Conservation (phyloP, 2,888 invertebrate genomes). For the Drosophila demipolita region DNA sequence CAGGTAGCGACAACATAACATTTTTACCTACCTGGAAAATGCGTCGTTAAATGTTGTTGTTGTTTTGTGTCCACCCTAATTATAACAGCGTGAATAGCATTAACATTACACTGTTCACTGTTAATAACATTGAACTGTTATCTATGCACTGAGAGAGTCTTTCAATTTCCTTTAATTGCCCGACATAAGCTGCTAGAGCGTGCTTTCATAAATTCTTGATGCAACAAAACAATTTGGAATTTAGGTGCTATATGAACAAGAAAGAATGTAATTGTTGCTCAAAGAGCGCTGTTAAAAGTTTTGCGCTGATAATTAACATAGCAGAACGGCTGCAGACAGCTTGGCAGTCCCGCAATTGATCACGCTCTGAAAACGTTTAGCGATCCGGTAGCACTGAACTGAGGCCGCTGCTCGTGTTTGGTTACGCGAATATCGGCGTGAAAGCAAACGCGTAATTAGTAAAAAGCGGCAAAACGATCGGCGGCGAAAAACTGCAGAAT, state of each 20-base stretch:
- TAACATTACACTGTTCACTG: constrained; percentile 19
- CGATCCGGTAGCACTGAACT: constrained; percentile 58
- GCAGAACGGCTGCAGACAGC: constrained; percentile 10
- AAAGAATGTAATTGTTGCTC: constrained; percentile 9
- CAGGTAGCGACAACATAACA: constrained; percentile 54
- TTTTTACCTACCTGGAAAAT: constrained; percentile 66
- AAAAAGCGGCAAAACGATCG: constrained; percentile 55
- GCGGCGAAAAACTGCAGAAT: constrained; percentile 43
- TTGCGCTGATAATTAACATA: constrained; percentile 31
- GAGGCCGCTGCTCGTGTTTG: constrained; percentile 47
- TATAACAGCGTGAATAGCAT: constrained; percentile 30
- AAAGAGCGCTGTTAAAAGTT: constrained; percentile 28
- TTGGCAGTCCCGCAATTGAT: constrained; percentile 41
- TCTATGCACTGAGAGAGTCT: neutral
- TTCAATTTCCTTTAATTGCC: neutral
- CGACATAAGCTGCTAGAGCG: neutral
- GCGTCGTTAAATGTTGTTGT: constrained; percentile 40
- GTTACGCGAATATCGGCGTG: constrained; percentile 67
- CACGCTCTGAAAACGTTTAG: constrained; percentile 18
- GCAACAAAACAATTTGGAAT: neutral
- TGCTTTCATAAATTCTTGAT: neutral
- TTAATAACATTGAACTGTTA: constrained; percentile 29
- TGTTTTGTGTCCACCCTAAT: constrained; percentile 44
- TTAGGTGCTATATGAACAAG: too few relatives aligned
- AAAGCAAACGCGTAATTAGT: constrained; percentile 56